Base-by-base conservation (phyloP, 2,888 invertebrate species). In the Caenorhabditis zanzibari region DNA sequence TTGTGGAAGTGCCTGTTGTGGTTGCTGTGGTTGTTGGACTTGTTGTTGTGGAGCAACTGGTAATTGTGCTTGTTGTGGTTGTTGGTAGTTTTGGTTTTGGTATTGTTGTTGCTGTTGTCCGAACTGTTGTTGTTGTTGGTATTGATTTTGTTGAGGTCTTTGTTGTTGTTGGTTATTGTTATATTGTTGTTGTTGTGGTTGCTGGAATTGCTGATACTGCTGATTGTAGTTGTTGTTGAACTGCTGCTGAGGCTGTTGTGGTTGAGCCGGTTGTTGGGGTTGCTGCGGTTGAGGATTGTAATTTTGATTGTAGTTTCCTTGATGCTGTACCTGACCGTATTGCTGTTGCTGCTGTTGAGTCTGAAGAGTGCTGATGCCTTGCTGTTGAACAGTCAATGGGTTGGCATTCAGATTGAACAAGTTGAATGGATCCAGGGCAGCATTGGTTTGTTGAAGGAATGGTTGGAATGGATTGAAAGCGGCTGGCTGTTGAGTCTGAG, bases 401-500 rank as follows among this genome's bases (percentile, higher is more conserved):
- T 77, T 75, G 14, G 85, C 64, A 32, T 77, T 79, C 35, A 79
- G 49, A 24, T 71, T 77, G 58, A 86, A 85, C 52, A 89, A 69
- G 26, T 85, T 84, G 81, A 88, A 87, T n/a, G 88, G 88, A 72
- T 88, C 83, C 28, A 81, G 80, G 2, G 87, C 52, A 14, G 49
- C 69, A 38, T 69, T 54, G 19, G 74, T 44, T 64, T 90, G 89
- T 35, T 82, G 86, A 10, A 91, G 82, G 85, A 91, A 91, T n/a
- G 90, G 89, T 68, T 90, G 90, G 88, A 91, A 91, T 6, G 90
- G 91, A 54, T 91, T 91, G 75, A 86, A 85, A 32, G 89, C 76
- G 12, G 85, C 80, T 14, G 71, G 61, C 24, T 81, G 80, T 71
- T 79, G 84, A n/a, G 74, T 61, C 22, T 47, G 54, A 54, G 14